Percentiles rank a stretch among this genome's conserved stretches.
phyloP scores from a whole-genome alignment of 1,140 invertebrate species.

The Tetramorium simillimum region DNA sequence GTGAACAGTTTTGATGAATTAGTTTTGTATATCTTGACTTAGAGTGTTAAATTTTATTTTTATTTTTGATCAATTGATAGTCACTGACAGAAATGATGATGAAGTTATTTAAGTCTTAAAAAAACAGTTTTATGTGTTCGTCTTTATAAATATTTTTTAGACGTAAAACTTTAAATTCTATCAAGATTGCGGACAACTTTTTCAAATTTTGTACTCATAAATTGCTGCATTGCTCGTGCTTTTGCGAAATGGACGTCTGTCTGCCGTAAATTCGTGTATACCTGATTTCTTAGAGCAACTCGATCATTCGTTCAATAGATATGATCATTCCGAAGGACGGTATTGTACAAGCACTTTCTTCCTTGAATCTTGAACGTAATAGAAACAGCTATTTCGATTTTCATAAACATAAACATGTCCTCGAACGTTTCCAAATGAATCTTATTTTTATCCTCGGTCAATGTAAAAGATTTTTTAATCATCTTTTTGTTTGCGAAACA shows the following conservation, averaged over 20 bases:
- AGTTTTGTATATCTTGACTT: not conserved
- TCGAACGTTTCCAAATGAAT: not conserved
- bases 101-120: not conserved
- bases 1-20: not conserved
- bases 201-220: not conserved
- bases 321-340: not conserved
- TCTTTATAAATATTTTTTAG: not conserved
- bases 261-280: not conserved
- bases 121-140: not conserved
- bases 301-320: not conserved
- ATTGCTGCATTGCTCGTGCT: not conserved
- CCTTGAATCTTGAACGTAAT: not conserved
- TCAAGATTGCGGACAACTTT: not conserved
- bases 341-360: conserved; percentile 3
- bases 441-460: not conserved
- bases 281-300: not conserved
- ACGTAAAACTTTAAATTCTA: conserved; percentile 6
- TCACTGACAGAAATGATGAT: not conserved
- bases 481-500: not conserved
- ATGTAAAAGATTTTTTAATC: not conserved
- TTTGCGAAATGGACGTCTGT: not conserved
- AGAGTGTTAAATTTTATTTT: not conserved
- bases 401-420: not conserved
- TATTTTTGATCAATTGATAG: not conserved
- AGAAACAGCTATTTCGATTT: not conserved